Evolutionary conservation across 2,113 vertebrate species (phyloP).

Genomic region (Pelecanoides urinatrix): DNA sequence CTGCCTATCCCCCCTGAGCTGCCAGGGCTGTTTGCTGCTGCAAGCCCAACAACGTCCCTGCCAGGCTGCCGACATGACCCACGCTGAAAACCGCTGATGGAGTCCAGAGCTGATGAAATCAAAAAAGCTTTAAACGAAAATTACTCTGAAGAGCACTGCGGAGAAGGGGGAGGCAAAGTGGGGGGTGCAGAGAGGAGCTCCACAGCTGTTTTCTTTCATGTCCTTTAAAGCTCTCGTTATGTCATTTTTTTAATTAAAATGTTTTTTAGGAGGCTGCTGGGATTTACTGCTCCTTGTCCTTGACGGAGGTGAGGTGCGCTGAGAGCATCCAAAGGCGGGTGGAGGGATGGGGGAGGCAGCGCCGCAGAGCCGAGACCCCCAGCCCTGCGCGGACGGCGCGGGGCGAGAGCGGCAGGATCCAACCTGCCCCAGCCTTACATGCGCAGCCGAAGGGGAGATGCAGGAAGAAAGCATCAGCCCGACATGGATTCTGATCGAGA

Average conservation of each 20-base stretch:
- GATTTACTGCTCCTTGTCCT: constrained; percentile 47
- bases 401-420: neutral
- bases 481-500: neutral
- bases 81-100: neutral
- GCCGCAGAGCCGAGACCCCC: accelerated
- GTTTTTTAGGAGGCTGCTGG: constrained; percentile 38
- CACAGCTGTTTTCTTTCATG: constrained; percentile 54
- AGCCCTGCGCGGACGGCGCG: accelerated
- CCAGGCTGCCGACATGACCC: neutral
- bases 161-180: neutral
- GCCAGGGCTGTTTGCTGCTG: neutral
- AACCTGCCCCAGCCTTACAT: neutral
- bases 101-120: neutral
- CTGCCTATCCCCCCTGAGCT: neutral
- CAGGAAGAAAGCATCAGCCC: neutral
- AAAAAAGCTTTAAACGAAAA: neutral
- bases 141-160: neutral
- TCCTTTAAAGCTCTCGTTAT: constrained; percentile 29
- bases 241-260: constrained; percentile 56
- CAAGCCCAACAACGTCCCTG: neutral
- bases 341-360: neutral
- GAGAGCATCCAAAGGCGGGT: neutral
- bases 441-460: neutral
- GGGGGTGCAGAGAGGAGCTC: neutral
- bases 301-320: neutral